Evolutionary conservation across 2,888 invertebrate species (phyloP).

Genomic region (Stenodema calcarata): DNA sequence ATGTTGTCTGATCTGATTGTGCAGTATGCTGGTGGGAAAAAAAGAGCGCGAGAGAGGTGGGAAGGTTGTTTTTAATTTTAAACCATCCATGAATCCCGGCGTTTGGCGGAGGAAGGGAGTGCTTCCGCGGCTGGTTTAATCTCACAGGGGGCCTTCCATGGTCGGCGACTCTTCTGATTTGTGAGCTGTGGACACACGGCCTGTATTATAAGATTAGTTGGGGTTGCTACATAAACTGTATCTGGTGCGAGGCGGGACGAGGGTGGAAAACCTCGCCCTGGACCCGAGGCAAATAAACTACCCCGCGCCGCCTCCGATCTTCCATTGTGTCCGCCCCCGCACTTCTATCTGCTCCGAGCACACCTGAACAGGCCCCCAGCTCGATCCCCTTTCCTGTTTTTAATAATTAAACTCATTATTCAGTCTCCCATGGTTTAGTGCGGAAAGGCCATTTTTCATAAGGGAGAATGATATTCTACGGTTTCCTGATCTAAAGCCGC

Average conservation of each 20-base stretch:
- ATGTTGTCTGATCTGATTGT: slow-evolving; percentile 46
- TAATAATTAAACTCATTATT: slow-evolving; percentile 42
- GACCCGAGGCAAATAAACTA: slow-evolving; percentile 27
- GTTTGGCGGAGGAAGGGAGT: slow-evolving; percentile 14
- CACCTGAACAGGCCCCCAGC: slow-evolving; percentile 6
- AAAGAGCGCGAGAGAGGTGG: background rate
- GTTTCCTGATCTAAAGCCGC: too few species aligned
- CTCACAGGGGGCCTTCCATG: slow-evolving; percentile 17
- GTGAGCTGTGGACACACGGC: slow-evolving; percentile 48
- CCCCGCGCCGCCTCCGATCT: background rate
- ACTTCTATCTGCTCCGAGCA: background rate
- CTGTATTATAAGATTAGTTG: slow-evolving; percentile 50
- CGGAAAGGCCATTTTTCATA: slow-evolving; percentile 23
- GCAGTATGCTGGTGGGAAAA: slow-evolving; percentile 32
- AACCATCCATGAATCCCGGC: slow-evolving; percentile 44
- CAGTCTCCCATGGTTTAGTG: background rate
- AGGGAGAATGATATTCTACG: too few species aligned
- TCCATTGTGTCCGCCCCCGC: background rate
- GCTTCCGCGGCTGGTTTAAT: slow-evolving; percentile 42
- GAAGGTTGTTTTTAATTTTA: slow-evolving; percentile 46
- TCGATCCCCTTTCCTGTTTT: background rate
- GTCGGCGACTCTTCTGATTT: slow-evolving; percentile 40
- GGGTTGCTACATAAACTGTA: slow-evolving; percentile 43
- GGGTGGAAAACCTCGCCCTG: background rate
- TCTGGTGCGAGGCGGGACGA: background rate